Evolutionary conservation across 92 coral and sea anemone genomes (phyloP).

Genomic region (Plumapathes pennacea): DNA sequence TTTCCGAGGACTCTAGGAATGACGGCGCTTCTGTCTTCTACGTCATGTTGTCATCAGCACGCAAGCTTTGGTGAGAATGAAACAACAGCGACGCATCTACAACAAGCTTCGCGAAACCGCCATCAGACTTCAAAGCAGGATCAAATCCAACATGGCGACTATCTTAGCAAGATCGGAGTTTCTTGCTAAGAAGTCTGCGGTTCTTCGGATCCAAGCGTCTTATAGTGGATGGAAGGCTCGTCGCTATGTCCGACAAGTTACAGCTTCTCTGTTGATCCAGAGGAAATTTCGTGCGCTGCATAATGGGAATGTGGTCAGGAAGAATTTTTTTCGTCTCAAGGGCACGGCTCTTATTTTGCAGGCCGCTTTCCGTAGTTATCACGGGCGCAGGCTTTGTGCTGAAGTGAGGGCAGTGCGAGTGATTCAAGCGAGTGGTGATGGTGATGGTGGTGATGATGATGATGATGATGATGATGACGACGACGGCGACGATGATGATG

Average conservation of each 20-base stretch:
- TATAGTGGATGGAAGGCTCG: conserved; percentile 66
- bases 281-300: conserved; percentile 59
- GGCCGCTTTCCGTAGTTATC: conserved; percentile 76
- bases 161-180: conserved; percentile 25
- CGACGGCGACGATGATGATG: conserved; percentile 59
- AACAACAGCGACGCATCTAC: conserved; percentile 26
- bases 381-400: conserved; percentile 49
- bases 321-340: conserved; percentile 40
- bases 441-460: background rate
- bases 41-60: conserved; percentile 33
- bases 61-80: conserved; percentile 71
- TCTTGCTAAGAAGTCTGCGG: conserved; percentile 32
- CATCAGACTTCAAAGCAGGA: conserved; percentile 52
- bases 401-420: conserved; percentile 52
- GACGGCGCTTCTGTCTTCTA: conserved; percentile 22
- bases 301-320: conserved; percentile 30
- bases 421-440: conserved; percentile 50
- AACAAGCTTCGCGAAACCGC: conserved; percentile 23
- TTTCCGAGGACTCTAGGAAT: conserved; percentile 25
- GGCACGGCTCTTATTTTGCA: conserved; percentile 58
- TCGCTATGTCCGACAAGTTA: conserved; percentile 30
- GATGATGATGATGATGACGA: conserved; percentile 44
- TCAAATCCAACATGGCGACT: conserved; percentile 28
- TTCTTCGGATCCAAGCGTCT: conserved; percentile 46
- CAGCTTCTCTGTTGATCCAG: conserved; percentile 62